A percentile compares a stretch with the other conserved stretches of the same genome.
Conservation (phyloP, 2,888 invertebrate genomes). For the Hydraecia micacea region DNA sequence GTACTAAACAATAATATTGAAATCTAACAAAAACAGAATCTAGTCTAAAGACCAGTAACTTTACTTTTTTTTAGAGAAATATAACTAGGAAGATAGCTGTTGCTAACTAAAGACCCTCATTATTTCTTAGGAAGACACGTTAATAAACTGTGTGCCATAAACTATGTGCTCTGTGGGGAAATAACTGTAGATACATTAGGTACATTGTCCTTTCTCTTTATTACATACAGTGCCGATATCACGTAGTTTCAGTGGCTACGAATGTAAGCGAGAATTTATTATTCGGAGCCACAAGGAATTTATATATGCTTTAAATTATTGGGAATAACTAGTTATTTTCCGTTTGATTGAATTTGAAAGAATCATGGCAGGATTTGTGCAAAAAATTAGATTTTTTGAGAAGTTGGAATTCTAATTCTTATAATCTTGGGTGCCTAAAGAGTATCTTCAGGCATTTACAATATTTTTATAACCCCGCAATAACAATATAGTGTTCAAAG, state of each 20-base stretch:
- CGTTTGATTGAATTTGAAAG: not conserved
- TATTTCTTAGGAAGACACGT: constrained; percentile 28
- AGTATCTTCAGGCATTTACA: too few species aligned
- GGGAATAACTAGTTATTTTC: not conserved
- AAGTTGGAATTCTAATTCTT: too few species aligned
- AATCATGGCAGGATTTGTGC: too few species aligned
- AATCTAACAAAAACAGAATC: not conserved
- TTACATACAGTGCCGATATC: constrained; percentile 43
- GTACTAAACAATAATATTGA: not conserved
- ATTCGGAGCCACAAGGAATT: constrained; percentile 7
- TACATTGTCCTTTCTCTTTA: constrained; percentile 44
- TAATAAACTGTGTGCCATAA: constrained; percentile 53
- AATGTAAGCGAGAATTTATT: constrained; percentile 38
- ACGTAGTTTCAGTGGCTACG: constrained; percentile 28
- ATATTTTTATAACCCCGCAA: too few species aligned
- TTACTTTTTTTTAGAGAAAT: not conserved
- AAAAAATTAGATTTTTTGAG: too few species aligned
- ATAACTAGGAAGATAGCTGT: not conserved
- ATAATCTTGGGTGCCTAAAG: too few species aligned
- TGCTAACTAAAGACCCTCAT: constrained; percentile 31
- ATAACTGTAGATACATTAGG: constrained; percentile 25
- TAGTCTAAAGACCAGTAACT: not conserved
- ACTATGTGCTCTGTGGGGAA: constrained; percentile 41
- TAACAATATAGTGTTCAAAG: too few species aligned
- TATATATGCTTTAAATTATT: constrained; percentile 21